Evolutionary conservation across 2,888 invertebrate genomes (phyloP).

Genomic region (Serripes groenlandicus): DNA sequence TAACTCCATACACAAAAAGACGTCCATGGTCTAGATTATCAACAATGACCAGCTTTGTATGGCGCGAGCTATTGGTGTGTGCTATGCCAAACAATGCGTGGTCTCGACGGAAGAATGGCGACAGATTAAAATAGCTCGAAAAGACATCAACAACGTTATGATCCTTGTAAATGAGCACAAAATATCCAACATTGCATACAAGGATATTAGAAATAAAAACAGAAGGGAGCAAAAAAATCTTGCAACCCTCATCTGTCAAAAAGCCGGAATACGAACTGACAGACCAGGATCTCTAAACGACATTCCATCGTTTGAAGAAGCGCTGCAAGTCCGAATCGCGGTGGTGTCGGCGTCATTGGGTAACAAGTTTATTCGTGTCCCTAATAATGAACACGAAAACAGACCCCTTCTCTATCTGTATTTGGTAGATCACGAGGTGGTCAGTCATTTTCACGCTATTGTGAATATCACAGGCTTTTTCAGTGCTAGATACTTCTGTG

Average conservation of each 20-base stretch:
- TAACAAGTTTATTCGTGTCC: constrained; percentile 29
- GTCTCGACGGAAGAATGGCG: constrained; percentile 10
- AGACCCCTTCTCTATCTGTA: constrained; percentile 20
- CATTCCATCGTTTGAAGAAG: constrained; percentile 17
- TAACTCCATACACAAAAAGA: constrained; percentile 26
- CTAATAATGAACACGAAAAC: constrained; percentile 2
- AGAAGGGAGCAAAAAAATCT: constrained; percentile 27
- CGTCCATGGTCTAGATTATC: constrained; percentile 20
- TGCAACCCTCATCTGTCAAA: constrained; percentile 25
- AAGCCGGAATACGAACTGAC: background rate
- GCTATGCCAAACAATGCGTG: constrained; percentile 16
- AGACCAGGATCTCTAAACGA: constrained; percentile 9
- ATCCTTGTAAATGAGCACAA: background rate
- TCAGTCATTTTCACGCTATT: constrained; percentile 28
- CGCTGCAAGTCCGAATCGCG: constrained; percentile 18
- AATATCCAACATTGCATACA: background rate
- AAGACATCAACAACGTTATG: constrained; percentile 15
- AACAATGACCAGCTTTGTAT: constrained; percentile 29
- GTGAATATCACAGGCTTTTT: constrained; percentile 31
- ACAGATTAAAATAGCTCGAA: background rate
- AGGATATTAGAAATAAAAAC: constrained; percentile 13
- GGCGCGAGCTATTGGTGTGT: constrained; percentile 23
- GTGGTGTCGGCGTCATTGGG: constrained; percentile 32
- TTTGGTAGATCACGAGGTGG: constrained; percentile 23
- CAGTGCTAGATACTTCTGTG: constrained; percentile 25